Base-by-base conservation (phyloP, 2,888 invertebrate genomes). In the Lacanobia wlatinum region DNA sequence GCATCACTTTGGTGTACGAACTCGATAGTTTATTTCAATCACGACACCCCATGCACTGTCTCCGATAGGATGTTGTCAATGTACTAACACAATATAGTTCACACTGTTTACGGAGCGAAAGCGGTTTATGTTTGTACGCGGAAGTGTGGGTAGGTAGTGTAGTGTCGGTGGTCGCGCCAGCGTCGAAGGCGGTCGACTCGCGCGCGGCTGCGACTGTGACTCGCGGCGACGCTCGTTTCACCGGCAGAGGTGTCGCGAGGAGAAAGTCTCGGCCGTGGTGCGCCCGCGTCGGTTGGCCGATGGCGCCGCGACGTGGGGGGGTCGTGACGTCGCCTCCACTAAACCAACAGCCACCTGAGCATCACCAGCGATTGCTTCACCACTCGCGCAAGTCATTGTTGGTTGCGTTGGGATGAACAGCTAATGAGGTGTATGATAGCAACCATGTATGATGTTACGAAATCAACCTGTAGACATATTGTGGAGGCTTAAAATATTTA, bases 231-330 rank as follows among this genome's bases (percentile, higher is more conserved):
- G 90, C 84, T 90, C 89, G 94, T 92, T 93, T 93, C 94, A 92
- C 93, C 92, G 88, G 89, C 87, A 86, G 92, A 91, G 94, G 94
- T 94, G 95, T 94, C 94, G 94, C 94, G 94, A 95, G 94, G 96
- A 96, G 96, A 96, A 96, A 96, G 96, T 96, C 93, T 93, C 92
- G 96, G 94, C 95, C 95, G 94, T 95, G 95, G 95, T 85, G 91
- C 91, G 93, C 91, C 88, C 87, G 92, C 92, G 90, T 90, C 92
- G 94, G 94, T 93, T 92, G 93, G 94, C 87, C 90, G 90, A 80
- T 76, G 83, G 84, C 80, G 83, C 84, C 87, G 70, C 63, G 62
- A 77, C 65, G 87, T 90, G 91, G 93, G 87, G 96, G 95, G 94
- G 93, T 90, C 90, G 88, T 94, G 94, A 94, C 95, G 95, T 94